Conservation (phyloP, 1,140 invertebrate species). For the Drusus annulatus region DNA sequence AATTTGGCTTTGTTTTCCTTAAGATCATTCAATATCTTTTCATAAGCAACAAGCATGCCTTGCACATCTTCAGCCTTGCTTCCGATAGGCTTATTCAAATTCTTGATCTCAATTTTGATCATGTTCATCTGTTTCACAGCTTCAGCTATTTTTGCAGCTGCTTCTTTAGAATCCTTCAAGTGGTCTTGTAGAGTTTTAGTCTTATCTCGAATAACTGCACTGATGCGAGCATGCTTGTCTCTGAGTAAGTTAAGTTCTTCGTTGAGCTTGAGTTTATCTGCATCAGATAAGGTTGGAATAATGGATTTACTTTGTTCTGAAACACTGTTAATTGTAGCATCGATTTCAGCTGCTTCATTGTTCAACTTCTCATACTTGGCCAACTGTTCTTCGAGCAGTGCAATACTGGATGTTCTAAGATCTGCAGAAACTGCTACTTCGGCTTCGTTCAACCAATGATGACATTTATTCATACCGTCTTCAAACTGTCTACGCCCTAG, state of each 20-base stretch:
- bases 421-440: constrained; percentile 88
- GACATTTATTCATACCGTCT: constrained; percentile 83
- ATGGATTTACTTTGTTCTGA: constrained; percentile 86
- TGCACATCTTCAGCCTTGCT: constrained; percentile 88
- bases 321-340: constrained; percentile 80
- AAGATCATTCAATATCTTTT: constrained; percentile 84
- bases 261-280: constrained; percentile 85
- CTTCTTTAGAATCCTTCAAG: constrained; percentile 85
- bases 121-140: constrained; percentile 84
- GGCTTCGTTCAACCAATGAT: constrained; percentile 89
- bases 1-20: constrained; percentile 86
- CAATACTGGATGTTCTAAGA: constrained; percentile 82
- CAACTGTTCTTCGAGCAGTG: constrained; percentile 88
- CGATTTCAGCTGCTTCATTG: constrained; percentile 81
- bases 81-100: constrained; percentile 88
- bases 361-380: constrained; percentile 86
- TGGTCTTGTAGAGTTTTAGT: constrained; percentile 80
- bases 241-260: constrained; percentile 84
- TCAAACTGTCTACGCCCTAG: constrained; percentile 86
- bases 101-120: constrained; percentile 87
- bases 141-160: constrained; percentile 83
- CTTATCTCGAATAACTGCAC: constrained; percentile 82
- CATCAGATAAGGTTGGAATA: constrained; percentile 85
- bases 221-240: constrained; percentile 82
- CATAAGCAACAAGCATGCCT: constrained; percentile 82